phyloP scores from a whole-genome alignment of 2,113 vertebrate genomes.

The Propithecus coquereli region DNA sequence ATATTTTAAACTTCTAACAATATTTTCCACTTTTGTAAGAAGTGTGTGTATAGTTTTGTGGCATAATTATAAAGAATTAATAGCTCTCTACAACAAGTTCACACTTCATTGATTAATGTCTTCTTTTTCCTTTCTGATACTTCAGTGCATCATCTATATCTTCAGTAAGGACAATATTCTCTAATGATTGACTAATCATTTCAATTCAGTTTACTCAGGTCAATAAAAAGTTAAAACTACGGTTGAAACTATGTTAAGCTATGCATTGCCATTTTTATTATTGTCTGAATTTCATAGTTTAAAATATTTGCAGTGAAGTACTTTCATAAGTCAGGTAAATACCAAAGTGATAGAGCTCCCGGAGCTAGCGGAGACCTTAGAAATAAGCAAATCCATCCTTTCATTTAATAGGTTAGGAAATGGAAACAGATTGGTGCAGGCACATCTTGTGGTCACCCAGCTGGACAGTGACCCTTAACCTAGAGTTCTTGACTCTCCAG shows the following conservation, averaged over 20 bases:
- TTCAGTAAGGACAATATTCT: neutral
- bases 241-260: neutral
- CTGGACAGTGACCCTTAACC: neutral
- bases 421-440: neutral
- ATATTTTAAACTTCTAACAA: neutral
- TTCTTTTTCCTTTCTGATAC: neutral
- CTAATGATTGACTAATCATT: neutral
- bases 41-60: neutral
- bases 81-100: neutral
- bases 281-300: neutral
- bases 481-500: neutral
- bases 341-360: neutral
- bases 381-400: neutral
- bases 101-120: neutral
- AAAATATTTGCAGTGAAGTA: neutral
- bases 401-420: neutral
- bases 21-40: neutral
- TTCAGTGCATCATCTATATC: neutral
- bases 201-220: neutral
- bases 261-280: neutral
- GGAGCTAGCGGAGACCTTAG: neutral
- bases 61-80: neutral
- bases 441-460: neutral
- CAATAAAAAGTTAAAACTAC: neutral
- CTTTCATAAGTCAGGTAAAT: neutral